Evolutionary conservation across 2,888 invertebrate genomes (phyloP).

Genomic region (Lasioglossum morio): DNA sequence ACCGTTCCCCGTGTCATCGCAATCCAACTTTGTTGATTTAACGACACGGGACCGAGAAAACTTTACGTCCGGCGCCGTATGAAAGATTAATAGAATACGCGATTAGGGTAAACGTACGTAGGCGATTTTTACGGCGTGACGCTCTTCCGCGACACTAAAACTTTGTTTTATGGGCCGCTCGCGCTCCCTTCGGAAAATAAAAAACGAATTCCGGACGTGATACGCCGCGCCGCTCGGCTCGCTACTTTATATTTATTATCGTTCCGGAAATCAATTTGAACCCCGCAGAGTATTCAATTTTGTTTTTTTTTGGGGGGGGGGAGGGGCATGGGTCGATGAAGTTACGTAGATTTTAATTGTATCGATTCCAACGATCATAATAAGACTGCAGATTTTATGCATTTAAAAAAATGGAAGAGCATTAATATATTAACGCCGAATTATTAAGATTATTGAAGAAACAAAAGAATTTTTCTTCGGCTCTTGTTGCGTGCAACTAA

Average conservation of each 20-base stretch:
- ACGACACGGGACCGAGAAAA: conserved; percentile 16
- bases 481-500: not conserved
- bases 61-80: conserved; percentile 22
- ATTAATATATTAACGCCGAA: not conserved
- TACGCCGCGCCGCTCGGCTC: not conserved
- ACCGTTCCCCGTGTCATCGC: conserved; percentile 33
- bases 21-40: conserved; percentile 40
- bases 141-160: conserved; percentile 3
- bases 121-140: conserved; percentile 24
- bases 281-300: not conserved
- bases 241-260: conserved; percentile 8
- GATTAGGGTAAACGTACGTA: conserved; percentile 35
- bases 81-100: conserved; percentile 46
- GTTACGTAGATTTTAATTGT: not conserved
- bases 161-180: conserved; percentile 13
- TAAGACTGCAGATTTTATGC: not conserved
- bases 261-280: conserved; percentile 6
- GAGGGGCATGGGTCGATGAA: not conserved
- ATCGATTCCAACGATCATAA: not conserved
- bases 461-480: not conserved
- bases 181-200: conserved; percentile 3
- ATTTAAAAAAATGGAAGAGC: not conserved
- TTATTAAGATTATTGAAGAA: not conserved
- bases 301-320: not conserved
- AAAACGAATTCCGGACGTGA: conserved; percentile 13